These are phyloP conservation scores for Danio tinwini DNA, from an alignment of 2,797 vertebrate genomes.

Conservation along the genomic window DNA sequence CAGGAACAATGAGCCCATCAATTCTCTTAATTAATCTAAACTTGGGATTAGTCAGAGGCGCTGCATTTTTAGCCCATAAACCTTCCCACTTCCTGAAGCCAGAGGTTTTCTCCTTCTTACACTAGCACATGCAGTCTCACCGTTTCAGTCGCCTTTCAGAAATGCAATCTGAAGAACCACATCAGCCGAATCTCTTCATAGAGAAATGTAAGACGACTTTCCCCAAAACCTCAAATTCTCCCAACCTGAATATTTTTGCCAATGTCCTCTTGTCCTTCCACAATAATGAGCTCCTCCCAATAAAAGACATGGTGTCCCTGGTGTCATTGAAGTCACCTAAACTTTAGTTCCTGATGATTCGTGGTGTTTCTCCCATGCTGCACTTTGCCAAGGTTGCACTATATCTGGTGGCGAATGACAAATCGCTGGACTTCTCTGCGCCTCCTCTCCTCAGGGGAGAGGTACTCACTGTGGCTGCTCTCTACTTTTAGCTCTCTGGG, in stretches of 20 bases:
- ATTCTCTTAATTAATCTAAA: slow-evolving; percentile 45
- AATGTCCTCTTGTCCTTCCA: slow-evolving; percentile 63
- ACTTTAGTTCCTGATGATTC: slow-evolving; percentile 67
- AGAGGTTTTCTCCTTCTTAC: slow-evolving; percentile 13
- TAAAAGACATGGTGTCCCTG: slow-evolving; percentile 41
- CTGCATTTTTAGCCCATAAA: not conserved
- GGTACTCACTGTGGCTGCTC: slow-evolving; percentile 53
- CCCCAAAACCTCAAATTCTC: not conserved
- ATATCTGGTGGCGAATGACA: slow-evolving; percentile 69
- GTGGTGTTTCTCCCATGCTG: slow-evolving; percentile 57
- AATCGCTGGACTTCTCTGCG: slow-evolving; percentile 62
- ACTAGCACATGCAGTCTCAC: slow-evolving; percentile 1
- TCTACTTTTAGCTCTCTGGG: slow-evolving; percentile 58
- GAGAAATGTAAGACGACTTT: not conserved
- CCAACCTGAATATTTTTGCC: slow-evolving; percentile 30
- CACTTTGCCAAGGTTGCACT: slow-evolving; percentile 69
- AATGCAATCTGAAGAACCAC: not conserved
- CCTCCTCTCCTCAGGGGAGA: slow-evolving; percentile 57
- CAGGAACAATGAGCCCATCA: slow-evolving; percentile 40
- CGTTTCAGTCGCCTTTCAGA: not conserved
- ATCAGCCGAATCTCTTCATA: not conserved
- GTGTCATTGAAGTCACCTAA: slow-evolving; percentile 64
- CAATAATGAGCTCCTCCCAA: slow-evolving; percentile 59
- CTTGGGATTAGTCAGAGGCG: slow-evolving; percentile 23
- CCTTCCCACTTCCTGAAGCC: slow-evolving; percentile 1